A percentile compares a stretch with the other conserved stretches of the same genome.
These are phyloP conservation scores for Lipophrys pholis DNA, from an alignment of 2,113 vertebrate genomes.

Conservation along the genomic window DNA sequence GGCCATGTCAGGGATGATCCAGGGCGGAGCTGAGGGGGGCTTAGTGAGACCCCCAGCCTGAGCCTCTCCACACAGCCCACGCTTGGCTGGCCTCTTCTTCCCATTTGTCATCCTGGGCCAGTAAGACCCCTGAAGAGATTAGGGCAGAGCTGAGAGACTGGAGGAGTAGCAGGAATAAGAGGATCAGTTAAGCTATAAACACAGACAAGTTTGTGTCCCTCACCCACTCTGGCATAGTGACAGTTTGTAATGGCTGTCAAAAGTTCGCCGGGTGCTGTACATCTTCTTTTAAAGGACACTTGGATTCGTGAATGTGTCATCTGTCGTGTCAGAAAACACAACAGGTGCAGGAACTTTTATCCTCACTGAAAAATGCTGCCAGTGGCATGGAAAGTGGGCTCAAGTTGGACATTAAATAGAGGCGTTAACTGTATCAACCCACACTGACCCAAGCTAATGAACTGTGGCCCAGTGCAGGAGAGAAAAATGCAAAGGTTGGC, in stretches of 20 bases:
- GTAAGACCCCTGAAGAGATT: constrained; percentile 82
- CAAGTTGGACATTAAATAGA: constrained; percentile 46
- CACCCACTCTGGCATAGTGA: constrained; percentile 70
- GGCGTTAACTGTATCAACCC: constrained; percentile 64
- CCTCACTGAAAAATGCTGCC: constrained; percentile 9
- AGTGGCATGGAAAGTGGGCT: background rate
- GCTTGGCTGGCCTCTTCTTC: constrained; percentile 78
- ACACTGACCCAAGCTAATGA: constrained; percentile 68
- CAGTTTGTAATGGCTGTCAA: constrained; percentile 78
- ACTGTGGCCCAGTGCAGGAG: constrained; percentile 40
- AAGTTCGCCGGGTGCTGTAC: constrained; percentile 69
- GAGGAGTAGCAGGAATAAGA: constrained; percentile 80
- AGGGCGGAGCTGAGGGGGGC: constrained; percentile 70
- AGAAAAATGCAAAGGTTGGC: constrained; percentile 88
- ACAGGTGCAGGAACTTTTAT: constrained; percentile 29
- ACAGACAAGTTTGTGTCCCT: constrained; percentile 80
- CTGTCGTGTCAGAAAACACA: constrained; percentile 27
- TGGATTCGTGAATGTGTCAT: constrained; percentile 15
- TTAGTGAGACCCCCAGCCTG: constrained; percentile 75
- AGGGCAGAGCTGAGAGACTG: constrained; percentile 75
- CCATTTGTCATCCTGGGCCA: constrained; percentile 81
- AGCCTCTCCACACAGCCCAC: constrained; percentile 78
- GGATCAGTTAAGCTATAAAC: constrained; percentile 83
- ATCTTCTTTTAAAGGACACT: constrained; percentile 59
- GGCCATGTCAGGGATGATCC: constrained; percentile 78